These are phyloP conservation scores for Lasiurus cinereus DNA, from an alignment of 2,113 vertebrate species.

Conservation along the genomic window DNA sequence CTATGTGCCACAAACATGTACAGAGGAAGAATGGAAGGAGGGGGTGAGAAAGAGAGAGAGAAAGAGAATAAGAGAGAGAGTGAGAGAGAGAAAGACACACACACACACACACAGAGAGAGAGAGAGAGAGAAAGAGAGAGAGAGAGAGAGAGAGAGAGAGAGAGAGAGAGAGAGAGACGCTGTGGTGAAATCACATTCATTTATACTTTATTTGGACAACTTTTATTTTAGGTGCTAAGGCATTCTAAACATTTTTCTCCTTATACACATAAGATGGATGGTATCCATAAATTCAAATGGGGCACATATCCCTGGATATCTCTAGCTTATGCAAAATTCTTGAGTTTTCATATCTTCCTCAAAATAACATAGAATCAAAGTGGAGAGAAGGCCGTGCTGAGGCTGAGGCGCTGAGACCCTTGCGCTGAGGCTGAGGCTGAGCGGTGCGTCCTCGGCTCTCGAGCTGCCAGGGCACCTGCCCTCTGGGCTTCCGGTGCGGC, in stretches of 20 bases:
- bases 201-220: not conserved
- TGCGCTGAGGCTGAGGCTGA: no score
- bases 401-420: no score
- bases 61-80: rapidly evolving
- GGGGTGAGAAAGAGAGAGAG: not conserved
- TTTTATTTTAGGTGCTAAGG: not conserved
- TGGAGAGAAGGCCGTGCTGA: no score
- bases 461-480: no score
- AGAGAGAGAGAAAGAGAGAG: not conserved
- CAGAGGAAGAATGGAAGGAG: not conserved
- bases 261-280: not conserved
- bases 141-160: not conserved
- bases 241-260: not conserved
- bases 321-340: not conserved
- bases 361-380: not conserved
- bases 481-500: no score
- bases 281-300: not conserved
- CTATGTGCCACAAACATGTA: not conserved
- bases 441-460: no score
- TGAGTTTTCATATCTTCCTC: not conserved
- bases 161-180: rapidly evolving
- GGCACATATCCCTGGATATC: not conserved
- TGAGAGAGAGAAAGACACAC: not conserved
- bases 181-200: not conserved
- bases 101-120: no score